Evolutionary conservation across 2,797 vertebrate species (phyloP).

Genomic region (Remorina albescens): DNA sequence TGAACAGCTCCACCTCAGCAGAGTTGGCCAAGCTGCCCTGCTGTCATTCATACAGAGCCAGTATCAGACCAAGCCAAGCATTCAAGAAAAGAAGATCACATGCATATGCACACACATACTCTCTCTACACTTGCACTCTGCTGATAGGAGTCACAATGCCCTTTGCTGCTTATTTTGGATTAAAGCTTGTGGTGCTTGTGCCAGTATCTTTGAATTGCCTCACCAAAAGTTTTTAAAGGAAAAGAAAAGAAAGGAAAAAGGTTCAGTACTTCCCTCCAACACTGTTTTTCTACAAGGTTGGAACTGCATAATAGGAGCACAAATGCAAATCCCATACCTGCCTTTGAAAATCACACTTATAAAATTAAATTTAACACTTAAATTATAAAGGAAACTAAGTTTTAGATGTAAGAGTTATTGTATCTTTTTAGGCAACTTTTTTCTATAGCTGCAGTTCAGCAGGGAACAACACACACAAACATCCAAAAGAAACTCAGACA

Average conservation of each 20-base stretch:
- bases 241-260: constrained; percentile 3
- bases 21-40: constrained; percentile 57
- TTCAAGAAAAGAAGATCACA: constrained; percentile 61
- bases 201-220: constrained; percentile 41
- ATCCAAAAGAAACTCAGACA: not conserved
- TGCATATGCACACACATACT: not conserved
- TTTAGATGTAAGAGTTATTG: not conserved
- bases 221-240: constrained; percentile 33
- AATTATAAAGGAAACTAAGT: not conserved
- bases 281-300: not conserved
- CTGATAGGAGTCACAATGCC: constrained; percentile 31
- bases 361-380: not conserved
- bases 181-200: constrained; percentile 37
- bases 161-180: constrained; percentile 51
- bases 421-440: not conserved
- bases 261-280: not conserved
- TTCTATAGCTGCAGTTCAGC: not conserved
- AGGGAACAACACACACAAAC: not conserved
- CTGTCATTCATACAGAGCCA: constrained; percentile 72
- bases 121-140: constrained; percentile 11
- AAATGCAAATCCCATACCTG: not conserved
- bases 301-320: not conserved
- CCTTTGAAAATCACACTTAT: not conserved
- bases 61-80: constrained; percentile 53
- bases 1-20: constrained; percentile 61